Evolutionary conservation across 2,888 invertebrate genomes (phyloP), one percentile per base, ranked within the genome.

Genomic region (Xanthia togata): DNA sequence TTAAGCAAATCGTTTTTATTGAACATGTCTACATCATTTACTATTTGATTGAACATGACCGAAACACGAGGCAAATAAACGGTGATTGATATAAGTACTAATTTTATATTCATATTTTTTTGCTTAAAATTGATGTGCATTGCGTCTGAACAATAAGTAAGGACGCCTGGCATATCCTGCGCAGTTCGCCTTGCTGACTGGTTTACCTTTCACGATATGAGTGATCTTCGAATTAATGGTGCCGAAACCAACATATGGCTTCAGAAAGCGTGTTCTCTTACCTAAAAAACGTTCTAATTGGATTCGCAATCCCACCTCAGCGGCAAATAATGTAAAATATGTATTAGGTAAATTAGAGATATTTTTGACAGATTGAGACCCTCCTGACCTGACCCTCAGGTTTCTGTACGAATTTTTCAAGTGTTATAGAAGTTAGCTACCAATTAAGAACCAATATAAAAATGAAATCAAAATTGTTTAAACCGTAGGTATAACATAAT

Each of bases 41-140:
- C 20, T 35, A 59, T 63, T 80, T 64, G 68, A 83, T 83, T 81
- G 79, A 72, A 69, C 83, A 60, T 69, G 35, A 20, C 4, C 20
- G 20, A 8, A 64, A 78, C 79, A 69, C 0, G 17, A 62, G 14
- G 31, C 47, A 12, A 59, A 41, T 50, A 20, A n/a, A 41, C 41
- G 17, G 41, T 73, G 47, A 38, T 55, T 57, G 17, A n/a, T 35
- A 11, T 53, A 53, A 17, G 17, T 50, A 53, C 47, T 9, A 5
- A 53, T 53, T 68, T 31, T 6, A n/a, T 35, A 35, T 53, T 67
- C 35, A 55, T 2, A 6, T 14, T 67, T 47, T 47, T 65, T 31
- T n/a, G 4, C 55, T 55, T n/a, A 55, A 55, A 4, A n/a, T 9
- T 2, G 23, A 62, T 23, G 23, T 31, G 12, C 12, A n/a, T 47